A percentile compares a stretch with the other conserved stretches of the same genome.
Conservation (phyloP, 1,140 invertebrate species). For the Papilio polyxenes region DNA sequence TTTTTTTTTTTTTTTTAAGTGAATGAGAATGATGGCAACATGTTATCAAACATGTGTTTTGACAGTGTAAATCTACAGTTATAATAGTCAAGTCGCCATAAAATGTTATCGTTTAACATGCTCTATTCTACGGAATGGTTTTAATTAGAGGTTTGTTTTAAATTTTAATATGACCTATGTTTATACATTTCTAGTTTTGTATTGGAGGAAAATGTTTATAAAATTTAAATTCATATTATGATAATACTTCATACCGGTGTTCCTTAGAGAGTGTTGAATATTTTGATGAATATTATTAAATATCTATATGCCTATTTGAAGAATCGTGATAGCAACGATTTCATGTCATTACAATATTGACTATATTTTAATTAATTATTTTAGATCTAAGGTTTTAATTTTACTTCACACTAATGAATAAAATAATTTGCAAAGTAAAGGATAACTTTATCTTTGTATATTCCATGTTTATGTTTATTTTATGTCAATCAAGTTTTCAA, state of each 20-base stretch:
- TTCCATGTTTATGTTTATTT: too few relatives aligned
- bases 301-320: neutral
- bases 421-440: too few relatives aligned
- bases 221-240: slow-evolving; percentile 1
- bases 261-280: neutral
- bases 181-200: slow-evolving; percentile 18
- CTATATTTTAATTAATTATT: neutral
- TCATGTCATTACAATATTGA: neutral
- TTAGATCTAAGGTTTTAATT: neutral
- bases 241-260: neutral
- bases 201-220: neutral
- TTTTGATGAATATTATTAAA: slow-evolving; percentile 10
- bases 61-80: neutral
- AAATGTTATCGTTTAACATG: neutral
- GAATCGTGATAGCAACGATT: neutral
- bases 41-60: neutral
- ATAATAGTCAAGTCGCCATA: neutral
- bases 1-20: too few relatives aligned
- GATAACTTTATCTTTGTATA: too few relatives aligned
- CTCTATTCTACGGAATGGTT: neutral
- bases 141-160: neutral
- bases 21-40: too few relatives aligned
- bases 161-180: neutral
- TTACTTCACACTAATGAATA: too few relatives aligned
- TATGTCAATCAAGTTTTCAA: too few relatives aligned